Percentiles rank a stretch among this genome's conserved stretches.
Conservation (phyloP, 2,113 vertebrate species). For the Forbesichthys agassizii region DNA sequence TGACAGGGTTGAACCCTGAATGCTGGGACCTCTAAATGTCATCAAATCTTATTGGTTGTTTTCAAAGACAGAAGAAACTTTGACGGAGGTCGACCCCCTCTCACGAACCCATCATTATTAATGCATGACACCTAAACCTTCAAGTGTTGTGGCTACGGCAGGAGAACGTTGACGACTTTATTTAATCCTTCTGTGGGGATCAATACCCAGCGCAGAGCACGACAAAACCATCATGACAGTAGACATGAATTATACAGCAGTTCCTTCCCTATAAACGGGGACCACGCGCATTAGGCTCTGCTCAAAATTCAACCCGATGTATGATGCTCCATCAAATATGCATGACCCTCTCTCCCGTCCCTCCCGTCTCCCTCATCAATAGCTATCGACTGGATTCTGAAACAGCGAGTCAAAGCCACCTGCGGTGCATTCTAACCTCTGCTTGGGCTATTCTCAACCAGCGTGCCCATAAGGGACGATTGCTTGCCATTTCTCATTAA, state of each 20-base stretch:
- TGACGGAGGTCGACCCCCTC: constrained; percentile 1
- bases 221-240: background rate
- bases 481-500: constrained; percentile 75
- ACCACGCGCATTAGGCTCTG: constrained; percentile 26
- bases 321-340: constrained; percentile 66
- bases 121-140: background rate
- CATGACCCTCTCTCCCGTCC: constrained; percentile 48
- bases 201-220: background rate
- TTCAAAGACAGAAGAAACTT: background rate
- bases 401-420: constrained; percentile 71
- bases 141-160: constrained; percentile 4
- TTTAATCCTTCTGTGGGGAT: background rate
- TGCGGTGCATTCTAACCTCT: constrained; percentile 60
- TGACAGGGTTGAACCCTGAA: constrained; percentile 8
- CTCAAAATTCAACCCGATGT: constrained; percentile 52
- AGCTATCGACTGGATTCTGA: constrained; percentile 71
- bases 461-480: constrained; percentile 43
- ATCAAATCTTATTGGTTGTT: background rate
- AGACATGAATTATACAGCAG: background rate
- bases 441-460: constrained; percentile 56
- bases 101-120: constrained; percentile 1
- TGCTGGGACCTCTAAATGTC: constrained; percentile 1
- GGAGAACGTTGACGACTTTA: background rate
- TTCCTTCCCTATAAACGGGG: background rate
- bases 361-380: constrained; percentile 68